These are phyloP conservation scores for Hemicentrotus pulcherrimus DNA, from an alignment of 35 echinoderm and acorn worm species.

Conservation along the genomic window DNA sequence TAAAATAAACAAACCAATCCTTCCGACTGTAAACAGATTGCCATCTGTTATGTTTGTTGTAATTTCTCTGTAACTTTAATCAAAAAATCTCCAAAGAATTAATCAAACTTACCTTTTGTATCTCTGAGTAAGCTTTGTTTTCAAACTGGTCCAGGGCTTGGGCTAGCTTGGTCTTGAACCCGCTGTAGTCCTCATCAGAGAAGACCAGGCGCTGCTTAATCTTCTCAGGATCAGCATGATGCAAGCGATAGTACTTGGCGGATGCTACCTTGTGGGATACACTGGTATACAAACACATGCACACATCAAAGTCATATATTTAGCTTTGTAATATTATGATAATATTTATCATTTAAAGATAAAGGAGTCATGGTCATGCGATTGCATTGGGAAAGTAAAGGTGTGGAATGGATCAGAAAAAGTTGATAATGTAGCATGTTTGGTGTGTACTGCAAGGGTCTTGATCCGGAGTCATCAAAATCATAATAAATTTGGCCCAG, in stretches of 20 bases:
- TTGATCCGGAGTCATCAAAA: too few species aligned
- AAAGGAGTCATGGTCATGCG: too few species aligned
- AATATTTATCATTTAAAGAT: too few species aligned
- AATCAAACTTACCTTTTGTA: conserved; percentile 36
- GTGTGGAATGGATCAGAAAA: too few species aligned
- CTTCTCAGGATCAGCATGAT: conserved; percentile 47
- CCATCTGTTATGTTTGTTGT: too few species aligned
- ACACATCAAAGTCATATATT: neutral
- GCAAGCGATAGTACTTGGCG: conserved; percentile 40
- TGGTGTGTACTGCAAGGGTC: too few species aligned
- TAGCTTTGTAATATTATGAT: neutral
- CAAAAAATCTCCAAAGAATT: neutral
- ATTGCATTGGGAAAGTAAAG: too few species aligned
- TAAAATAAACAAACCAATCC: too few species aligned
- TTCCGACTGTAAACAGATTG: too few species aligned
- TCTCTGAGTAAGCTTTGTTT: conserved; percentile 4
- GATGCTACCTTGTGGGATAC: conserved; percentile 27
- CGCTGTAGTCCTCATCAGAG: conserved; percentile 31
- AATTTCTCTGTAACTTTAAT: neutral
- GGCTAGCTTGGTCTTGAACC: conserved; percentile 49
- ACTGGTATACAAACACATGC: neutral
- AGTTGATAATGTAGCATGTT: too few species aligned
- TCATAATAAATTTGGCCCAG: too few species aligned
- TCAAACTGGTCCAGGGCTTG: conserved; percentile 49
- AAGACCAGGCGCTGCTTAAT: conserved; percentile 49